Base-by-base conservation (phyloP, 2,888 invertebrate species). In the Ethmia dodecea region DNA sequence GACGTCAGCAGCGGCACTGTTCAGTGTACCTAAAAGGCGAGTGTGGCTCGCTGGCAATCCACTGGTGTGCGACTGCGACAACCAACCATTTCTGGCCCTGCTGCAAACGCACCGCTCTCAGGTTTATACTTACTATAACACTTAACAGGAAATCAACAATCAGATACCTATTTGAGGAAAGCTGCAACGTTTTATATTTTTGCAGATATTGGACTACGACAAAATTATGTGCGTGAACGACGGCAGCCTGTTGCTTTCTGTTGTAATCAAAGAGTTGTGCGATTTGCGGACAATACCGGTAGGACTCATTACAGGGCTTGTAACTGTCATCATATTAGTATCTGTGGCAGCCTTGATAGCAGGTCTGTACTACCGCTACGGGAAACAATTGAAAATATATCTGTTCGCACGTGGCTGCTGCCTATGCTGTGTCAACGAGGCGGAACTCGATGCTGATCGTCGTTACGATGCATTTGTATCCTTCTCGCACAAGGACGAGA, bases 391-490 rank as follows among this genome's bases (percentile, higher is more conserved):
- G 5, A 29, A 29, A 12, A 9, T 18, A 1, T 51, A 40, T 3
- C 42, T 63, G 1, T 41, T 49, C 38, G 14, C 49, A 5, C 25
- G 33, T 16, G 37, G 50, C 26, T 3, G 38, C 39, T 18, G 52
- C 28, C 38, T 42, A 1, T 42, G 44, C 32, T 32, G 52, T 26
- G 0, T 51, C 31, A 29, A 40, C 0, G 52, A 49, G 1, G 48
- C 52, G 3, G 39, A 47, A 3, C 12, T 41, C 1, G 55, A 52
- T 45, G 43, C 56, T 0, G 53, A 51, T 47, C 50, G 50, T n/a
- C 20, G 14, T 9, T 94, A 91, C 64, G 95, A 95, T 62, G 93
- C 93, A 0, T 95, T 95, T 62, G 84, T 95, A 33, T 94, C 94
- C 44, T 95, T 91, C 61, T 91, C 94, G 0, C 91, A 93, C 55